These are phyloP conservation scores for Istiophorus platypterus DNA, from an alignment of 2,113 vertebrate genomes.

Conservation along the genomic window DNA sequence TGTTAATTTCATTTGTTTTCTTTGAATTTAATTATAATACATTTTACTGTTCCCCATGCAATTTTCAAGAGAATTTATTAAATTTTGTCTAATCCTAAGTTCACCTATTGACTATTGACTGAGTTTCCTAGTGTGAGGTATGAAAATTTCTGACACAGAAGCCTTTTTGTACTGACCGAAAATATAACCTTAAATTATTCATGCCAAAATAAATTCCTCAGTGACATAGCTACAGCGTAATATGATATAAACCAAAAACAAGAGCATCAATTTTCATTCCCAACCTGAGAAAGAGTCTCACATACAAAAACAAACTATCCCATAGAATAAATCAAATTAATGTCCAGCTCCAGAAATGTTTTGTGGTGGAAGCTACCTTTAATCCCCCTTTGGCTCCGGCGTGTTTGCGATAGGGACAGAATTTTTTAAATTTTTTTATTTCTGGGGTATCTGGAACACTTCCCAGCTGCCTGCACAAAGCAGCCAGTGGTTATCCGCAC, in stretches of 20 bases:
- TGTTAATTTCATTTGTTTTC: not conserved
- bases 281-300: conserved; percentile 50
- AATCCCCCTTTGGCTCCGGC: conserved; percentile 66
- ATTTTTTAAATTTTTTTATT: conserved; percentile 77
- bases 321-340: conserved; percentile 72
- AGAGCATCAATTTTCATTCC: conserved; percentile 74
- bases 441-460: conserved; percentile 73
- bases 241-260: conserved; percentile 78
- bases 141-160: conserved; percentile 56
- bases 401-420: conserved; percentile 70
- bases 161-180: conserved; percentile 57
- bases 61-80: not conserved
- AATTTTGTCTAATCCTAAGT: conserved; percentile 18
- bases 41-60: not conserved
- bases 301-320: conserved; percentile 61
- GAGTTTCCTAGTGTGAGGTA: conserved; percentile 1
- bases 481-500: conserved; percentile 49
- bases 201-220: conserved; percentile 70
- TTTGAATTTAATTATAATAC: not conserved
- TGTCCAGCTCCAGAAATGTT: conserved; percentile 65
- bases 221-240: conserved; percentile 75
- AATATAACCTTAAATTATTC: conserved; percentile 75
- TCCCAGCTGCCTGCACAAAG: conserved; percentile 62
- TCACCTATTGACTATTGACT: not conserved
- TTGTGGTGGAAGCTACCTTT: conserved; percentile 73